Conservation (phyloP, 2,113 vertebrate species). For the Cariama cristata region DNA sequence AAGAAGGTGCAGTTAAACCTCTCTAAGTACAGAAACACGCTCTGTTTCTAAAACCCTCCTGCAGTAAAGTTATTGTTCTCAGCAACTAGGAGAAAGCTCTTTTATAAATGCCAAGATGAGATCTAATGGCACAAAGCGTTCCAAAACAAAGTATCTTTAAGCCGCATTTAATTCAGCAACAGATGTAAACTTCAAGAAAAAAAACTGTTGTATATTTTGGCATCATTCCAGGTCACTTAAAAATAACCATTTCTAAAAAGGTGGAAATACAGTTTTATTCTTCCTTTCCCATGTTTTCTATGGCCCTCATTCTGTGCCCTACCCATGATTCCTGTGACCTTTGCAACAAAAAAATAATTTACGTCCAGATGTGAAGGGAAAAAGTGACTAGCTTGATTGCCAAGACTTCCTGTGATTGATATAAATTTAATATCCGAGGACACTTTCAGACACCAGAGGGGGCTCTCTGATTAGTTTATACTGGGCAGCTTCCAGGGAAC, state of each 20-base stretch:
- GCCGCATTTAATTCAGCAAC: conserved; percentile 65
- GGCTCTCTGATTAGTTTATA: conserved; percentile 67
- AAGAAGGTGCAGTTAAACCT: conserved; percentile 23
- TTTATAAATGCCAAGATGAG: conserved; percentile 26
- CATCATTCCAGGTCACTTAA: conserved; percentile 73
- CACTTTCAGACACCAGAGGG: conserved; percentile 74
- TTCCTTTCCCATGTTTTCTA: conserved; percentile 81
- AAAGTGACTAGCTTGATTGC: conserved; percentile 72
- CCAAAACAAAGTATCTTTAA: conserved; percentile 69
- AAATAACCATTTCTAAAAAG: conserved; percentile 81
- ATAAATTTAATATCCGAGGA: conserved; percentile 69
- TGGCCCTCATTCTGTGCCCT: conserved; percentile 71
- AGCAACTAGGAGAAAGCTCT: conserved; percentile 47
- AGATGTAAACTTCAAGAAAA: conserved; percentile 69
- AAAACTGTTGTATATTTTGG: conserved; percentile 61
- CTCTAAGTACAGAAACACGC: background rate
- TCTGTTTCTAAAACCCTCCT: conserved; percentile 32
- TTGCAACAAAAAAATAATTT: conserved; percentile 58
- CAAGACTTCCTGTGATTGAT: conserved; percentile 75
- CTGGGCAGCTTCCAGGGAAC: conserved; percentile 67
- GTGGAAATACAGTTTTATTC: conserved; percentile 77
- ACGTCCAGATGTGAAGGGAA: conserved; percentile 78
- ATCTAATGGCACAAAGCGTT: conserved; percentile 40
- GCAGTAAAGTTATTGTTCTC: conserved; percentile 55
- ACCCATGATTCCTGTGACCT: conserved; percentile 77